phyloP scores from a whole-genome alignment of 2,888 invertebrate species.

The Cyrtodaria siliqua region DNA sequence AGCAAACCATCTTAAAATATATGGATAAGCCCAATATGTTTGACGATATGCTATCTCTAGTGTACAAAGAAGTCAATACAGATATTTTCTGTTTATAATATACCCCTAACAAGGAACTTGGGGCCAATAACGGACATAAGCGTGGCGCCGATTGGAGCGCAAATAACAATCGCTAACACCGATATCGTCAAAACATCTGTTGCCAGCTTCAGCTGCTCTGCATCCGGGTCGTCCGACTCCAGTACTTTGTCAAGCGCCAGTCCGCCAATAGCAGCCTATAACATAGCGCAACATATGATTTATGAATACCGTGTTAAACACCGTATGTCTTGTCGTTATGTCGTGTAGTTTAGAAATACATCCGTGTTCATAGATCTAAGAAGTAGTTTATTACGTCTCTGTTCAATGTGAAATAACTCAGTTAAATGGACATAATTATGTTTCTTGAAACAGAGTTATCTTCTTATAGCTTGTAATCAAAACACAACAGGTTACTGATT shows the following conservation, averaged over 20 bases:
- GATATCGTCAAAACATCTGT: slow-evolving; percentile 71
- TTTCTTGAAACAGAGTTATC: too few species aligned
- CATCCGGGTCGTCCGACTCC: slow-evolving; percentile 40
- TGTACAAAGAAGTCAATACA: background rate
- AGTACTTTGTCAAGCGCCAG: slow-evolving; percentile 81
- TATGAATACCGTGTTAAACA: too few species aligned
- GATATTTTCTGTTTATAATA: background rate
- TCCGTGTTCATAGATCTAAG: too few species aligned
- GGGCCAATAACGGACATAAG: slow-evolving; percentile 72
- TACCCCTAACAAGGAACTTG: slow-evolving; percentile 60
- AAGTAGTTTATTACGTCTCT: too few species aligned
- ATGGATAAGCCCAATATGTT: too few species aligned
- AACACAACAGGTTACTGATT: too few species aligned
- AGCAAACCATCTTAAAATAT: too few species aligned
- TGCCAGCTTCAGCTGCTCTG: slow-evolving; percentile 44
- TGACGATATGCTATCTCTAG: background rate
- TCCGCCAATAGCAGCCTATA: slow-evolving; percentile 84
- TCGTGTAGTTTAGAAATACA: too few species aligned
- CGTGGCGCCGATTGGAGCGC: slow-evolving; percentile 74
- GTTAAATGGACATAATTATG: too few species aligned
- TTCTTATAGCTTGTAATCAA: too few species aligned
- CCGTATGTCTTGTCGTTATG: too few species aligned
- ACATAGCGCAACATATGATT: background rate
- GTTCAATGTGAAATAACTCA: too few species aligned
- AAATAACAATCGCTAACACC: slow-evolving; percentile 74